phyloP scores from a whole-genome alignment of 2,888 invertebrate genomes.

The Chouioia cunea region DNA sequence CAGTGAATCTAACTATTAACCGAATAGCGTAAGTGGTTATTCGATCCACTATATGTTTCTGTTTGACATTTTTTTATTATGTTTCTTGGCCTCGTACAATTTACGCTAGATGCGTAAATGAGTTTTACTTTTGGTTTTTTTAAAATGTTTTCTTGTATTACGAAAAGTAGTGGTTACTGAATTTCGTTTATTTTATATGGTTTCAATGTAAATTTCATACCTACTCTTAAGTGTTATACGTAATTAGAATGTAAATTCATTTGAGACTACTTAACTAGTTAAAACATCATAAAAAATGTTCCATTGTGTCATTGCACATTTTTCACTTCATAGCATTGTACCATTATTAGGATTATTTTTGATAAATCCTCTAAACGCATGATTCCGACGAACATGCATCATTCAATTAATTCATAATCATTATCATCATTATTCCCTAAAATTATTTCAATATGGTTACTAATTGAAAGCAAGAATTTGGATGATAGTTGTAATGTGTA shows the following conservation, averaged over 20 bases:
- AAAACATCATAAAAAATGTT: conserved; percentile 19
- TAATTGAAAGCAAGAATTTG: too few species aligned
- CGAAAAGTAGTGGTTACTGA: conserved; percentile 20
- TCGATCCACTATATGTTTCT: conserved; percentile 66
- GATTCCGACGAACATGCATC: conserved; percentile 33
- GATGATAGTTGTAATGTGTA: too few species aligned
- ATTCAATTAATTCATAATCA: conserved; percentile 37
- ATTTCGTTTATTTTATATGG: not conserved
- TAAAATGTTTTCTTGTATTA: conserved; percentile 26
- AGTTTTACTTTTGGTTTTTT: conserved; percentile 45
- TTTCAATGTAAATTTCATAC: too few species aligned
- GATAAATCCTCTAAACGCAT: conserved; percentile 34
- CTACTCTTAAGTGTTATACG: conserved; percentile 57
- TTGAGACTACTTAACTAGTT: conserved; percentile 37
- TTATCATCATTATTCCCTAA: conserved; percentile 18
- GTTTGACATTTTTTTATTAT: conserved; percentile 55
- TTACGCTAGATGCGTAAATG: conserved; percentile 53
- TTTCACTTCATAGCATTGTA: conserved; percentile 36
- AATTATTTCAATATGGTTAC: too few species aligned
- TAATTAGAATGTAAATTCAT: conserved; percentile 62
- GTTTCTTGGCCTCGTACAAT: conserved; percentile 55
- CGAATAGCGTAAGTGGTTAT: conserved; percentile 88
- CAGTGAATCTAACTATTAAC: conserved; percentile 93
- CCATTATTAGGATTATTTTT: conserved; percentile 17
- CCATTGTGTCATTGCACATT: conserved; percentile 40